Evolutionary conservation across 2,113 vertebrate genomes (phyloP).

Genomic region (Psammodynastes pulverulentus): DNA sequence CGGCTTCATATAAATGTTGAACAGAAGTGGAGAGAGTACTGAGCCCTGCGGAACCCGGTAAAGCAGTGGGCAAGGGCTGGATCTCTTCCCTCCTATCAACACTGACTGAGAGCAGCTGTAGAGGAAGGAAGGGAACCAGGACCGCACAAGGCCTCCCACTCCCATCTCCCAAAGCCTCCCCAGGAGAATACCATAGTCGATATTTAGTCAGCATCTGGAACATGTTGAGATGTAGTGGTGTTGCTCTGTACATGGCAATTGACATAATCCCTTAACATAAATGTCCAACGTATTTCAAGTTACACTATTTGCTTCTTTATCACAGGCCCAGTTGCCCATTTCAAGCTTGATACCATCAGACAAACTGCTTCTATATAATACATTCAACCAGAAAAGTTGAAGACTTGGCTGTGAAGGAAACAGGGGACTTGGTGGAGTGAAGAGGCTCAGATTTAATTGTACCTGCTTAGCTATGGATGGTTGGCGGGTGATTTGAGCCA

Average conservation of each 20-base stretch:
- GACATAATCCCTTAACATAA: not conserved
- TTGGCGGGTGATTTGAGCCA: not conserved
- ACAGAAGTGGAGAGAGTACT: too few species aligned
- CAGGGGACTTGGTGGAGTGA: not conserved
- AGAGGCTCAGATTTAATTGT: not conserved
- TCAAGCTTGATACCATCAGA: not conserved
- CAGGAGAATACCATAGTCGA: too few species aligned
- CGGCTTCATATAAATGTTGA: too few species aligned
- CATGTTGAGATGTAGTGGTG: not conserved
- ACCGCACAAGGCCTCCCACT: too few species aligned
- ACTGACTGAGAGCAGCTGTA: too few species aligned
- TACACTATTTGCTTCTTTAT: not conserved
- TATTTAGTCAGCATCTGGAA: not conserved
- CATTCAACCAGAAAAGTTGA: not conserved
- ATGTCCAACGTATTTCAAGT: not conserved
- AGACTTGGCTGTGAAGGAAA: not conserved
- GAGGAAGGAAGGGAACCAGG: too few species aligned
- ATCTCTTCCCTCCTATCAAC: too few species aligned
- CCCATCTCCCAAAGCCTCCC: too few species aligned
- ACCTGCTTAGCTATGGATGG: not conserved
- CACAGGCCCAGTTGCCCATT: not conserved
- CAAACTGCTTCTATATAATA: not conserved
- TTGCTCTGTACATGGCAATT: not conserved
- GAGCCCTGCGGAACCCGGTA: too few species aligned
- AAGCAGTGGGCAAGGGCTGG: too few species aligned